phyloP scores from a whole-genome alignment of 2,113 vertebrate genomes.

The Pelvicachromis taeniatus region DNA sequence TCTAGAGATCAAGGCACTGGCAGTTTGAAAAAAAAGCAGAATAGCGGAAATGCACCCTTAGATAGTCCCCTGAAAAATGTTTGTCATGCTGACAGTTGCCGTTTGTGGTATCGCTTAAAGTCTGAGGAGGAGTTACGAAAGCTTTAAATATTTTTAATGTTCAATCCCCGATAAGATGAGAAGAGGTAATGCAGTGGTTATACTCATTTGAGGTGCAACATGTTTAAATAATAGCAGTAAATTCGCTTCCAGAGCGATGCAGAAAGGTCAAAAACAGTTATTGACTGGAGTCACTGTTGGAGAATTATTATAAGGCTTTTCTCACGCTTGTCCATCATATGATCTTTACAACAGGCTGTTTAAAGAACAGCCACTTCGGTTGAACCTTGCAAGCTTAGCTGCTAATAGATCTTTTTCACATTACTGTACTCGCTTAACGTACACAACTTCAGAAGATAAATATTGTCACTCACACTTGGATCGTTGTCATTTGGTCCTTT shows the following conservation, averaged over 20 bases:
- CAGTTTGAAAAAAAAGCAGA: slow-evolving; percentile 32
- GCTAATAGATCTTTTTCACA: slow-evolving; percentile 40
- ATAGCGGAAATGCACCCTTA: not conserved
- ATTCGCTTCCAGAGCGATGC: not conserved
- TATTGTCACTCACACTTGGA: slow-evolving; percentile 32
- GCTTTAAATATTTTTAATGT: not conserved
- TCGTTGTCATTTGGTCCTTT: slow-evolving; percentile 66
- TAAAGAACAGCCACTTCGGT: slow-evolving; percentile 11
- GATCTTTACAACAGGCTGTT: not conserved
- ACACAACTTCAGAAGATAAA: slow-evolving; percentile 55
- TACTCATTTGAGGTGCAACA: slow-evolving; percentile 13
- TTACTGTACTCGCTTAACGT: slow-evolving; percentile 32
- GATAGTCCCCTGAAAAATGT: slow-evolving; percentile 14
- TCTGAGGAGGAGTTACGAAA: not conserved
- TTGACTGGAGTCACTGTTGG: not conserved
- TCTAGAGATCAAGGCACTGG: slow-evolving; percentile 55
- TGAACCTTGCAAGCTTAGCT: slow-evolving; percentile 2
- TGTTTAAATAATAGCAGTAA: not conserved
- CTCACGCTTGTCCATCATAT: not conserved
- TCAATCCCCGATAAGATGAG: not conserved
- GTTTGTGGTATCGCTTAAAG: not conserved
- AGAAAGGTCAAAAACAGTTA: slow-evolving; percentile 1
- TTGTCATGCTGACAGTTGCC: slow-evolving; percentile 38
- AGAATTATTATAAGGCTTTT: slow-evolving; percentile 9
- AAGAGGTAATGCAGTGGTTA: slow-evolving; percentile 30